Base-by-base conservation (phyloP, 2,888 invertebrate species). In the Aricia artaxerxes region DNA sequence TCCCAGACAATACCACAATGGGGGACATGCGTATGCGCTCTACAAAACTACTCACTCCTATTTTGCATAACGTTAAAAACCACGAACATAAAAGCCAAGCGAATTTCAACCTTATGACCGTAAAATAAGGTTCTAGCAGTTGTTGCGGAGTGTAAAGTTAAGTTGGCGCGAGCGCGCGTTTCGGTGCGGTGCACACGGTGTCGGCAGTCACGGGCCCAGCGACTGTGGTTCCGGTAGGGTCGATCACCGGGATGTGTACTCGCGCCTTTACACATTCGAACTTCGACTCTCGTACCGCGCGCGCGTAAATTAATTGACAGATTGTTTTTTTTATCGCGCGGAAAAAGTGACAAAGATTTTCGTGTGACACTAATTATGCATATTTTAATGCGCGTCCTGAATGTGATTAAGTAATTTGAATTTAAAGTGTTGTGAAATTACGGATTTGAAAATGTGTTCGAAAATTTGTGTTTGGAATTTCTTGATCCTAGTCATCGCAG, bases 191-290 rank as follows among this genome's bases (percentile, higher is more conserved):
- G 93, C 92, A 94, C 93, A 93, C 88, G 89, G 87, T 89, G 87
- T 89, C 90, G 92, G 86, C 90, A 93, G 93, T 92, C 92, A 91
- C 89, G 89, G 89, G 90, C 87, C 91, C 91, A 93, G 91, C 90
- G 91, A 94, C 87, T 94, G 94, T 94, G 92, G 92, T 94, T 95
- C 95, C 95, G 94, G 95, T 94, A 89, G 94, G 94, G 94, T 93
- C 94, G 93, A 92, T 94, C 93, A 93, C 93, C 90, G 90, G 84
- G 85, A 83, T 83, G 90, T 90, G 90, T 90, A 87, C 87, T 86
- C 90, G 85, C 85, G 85, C 88, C 92, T 90, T 92, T 89, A 91
- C 88, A 86, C 85, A 82, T 84, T 84, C 78, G 79, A 83, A 83
- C 83, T 83, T 87, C 87, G 86, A 89, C 87, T 86, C 83, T 86